Evolutionary conservation across 2,888 invertebrate species (phyloP).

Genomic region (Mechanitis mazaeus): DNA sequence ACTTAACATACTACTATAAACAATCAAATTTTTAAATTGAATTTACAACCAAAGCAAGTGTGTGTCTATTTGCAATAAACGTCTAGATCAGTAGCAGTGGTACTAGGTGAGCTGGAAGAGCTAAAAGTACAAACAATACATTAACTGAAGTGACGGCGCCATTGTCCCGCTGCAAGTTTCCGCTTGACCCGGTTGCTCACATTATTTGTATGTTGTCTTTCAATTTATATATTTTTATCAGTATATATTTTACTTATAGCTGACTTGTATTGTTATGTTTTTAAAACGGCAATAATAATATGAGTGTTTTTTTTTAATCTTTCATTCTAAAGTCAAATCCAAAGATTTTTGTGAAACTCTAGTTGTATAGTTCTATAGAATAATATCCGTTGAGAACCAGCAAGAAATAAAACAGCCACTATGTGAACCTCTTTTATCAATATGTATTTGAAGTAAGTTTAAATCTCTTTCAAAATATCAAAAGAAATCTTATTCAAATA

Average conservation of each 20-base stretch:
- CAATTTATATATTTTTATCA: constrained; percentile 23
- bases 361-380: no score
- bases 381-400: no score
- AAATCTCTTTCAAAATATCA: no score
- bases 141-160: constrained; percentile 32
- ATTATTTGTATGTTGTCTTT: constrained; percentile 20
- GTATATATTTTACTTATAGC: not conserved
- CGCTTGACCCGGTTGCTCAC: constrained; percentile 26
- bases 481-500: no score
- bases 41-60: constrained; percentile 1
- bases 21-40: not conserved
- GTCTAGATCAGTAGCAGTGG: constrained; percentile 13
- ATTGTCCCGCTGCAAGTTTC: constrained; percentile 29
- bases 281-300: no score
- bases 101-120: constrained; percentile 23
- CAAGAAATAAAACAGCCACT: no score
- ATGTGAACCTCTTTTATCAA: no score
- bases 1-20: not conserved
- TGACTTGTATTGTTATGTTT: no score
- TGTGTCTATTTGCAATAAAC: not conserved
- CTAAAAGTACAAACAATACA: constrained; percentile 26
- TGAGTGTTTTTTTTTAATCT: no score
- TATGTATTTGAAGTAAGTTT: no score
- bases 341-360: no score
- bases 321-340: no score